Evolutionary conservation across 1,140 invertebrate genomes (phyloP).

Genomic region (Drosophila ficusphila): DNA sequence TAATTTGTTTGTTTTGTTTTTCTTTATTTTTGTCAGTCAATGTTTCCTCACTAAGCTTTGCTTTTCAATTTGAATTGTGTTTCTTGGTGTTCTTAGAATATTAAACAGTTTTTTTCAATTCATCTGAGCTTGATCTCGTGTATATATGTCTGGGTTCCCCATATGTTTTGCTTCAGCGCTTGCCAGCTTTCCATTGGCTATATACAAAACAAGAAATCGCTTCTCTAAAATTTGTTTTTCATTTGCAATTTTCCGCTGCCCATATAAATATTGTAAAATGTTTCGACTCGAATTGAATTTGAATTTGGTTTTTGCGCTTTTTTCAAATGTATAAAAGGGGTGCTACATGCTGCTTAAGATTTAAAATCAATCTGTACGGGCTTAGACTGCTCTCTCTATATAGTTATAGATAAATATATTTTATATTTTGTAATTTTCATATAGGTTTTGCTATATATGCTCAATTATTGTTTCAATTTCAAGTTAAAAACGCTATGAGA

Average conservation of each 20-base stretch:
- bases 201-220: conserved; percentile 28
- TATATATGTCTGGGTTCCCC: conserved; percentile 35
- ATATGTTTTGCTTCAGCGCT: conserved; percentile 23
- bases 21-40: conserved; percentile 68
- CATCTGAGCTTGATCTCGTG: conserved; percentile 50
- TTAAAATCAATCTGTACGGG: conserved; percentile 71
- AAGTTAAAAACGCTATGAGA: conserved; percentile 67
- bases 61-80: conserved; percentile 65
- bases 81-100: conserved; percentile 36
- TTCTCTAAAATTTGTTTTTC: conserved; percentile 5
- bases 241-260: background rate
- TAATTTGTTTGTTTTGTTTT: conserved; percentile 40
- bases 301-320: conserved; percentile 37
- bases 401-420: conserved; percentile 65
- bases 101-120: conserved; percentile 48
- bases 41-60: conserved; percentile 80
- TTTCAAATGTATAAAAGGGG: conserved; percentile 69
- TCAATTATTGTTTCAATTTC: conserved; percentile 75
- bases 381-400: conserved; percentile 60
- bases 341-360: conserved; percentile 67
- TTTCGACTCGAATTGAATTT: conserved; percentile 18
- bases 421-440: conserved; percentile 36
- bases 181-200: conserved; percentile 11
- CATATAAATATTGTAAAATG: conserved; percentile 45
- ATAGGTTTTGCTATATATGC: conserved; percentile 62